Conservation (phyloP, 30 jellyfish, hydroid and myxozoan genomes). For the Chrysaora quinquecirrha region DNA sequence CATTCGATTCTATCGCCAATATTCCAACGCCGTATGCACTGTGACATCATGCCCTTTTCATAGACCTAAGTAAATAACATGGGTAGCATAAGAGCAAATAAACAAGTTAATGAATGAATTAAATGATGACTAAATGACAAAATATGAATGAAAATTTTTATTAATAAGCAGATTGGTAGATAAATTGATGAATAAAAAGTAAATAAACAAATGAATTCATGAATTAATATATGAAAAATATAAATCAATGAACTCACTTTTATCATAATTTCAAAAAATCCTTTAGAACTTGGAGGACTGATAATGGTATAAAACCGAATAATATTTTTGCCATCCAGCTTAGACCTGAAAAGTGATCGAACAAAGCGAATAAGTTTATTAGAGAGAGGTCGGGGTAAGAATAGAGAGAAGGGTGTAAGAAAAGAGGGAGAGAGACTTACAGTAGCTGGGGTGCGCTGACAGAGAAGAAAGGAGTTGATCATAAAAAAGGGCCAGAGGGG, state of each 20-base stretch:
- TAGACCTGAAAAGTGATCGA: conserved; percentile 44
- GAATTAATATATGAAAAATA: not conserved
- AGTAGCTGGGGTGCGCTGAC: no score
- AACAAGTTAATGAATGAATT: not conserved
- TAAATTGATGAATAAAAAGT: no score
- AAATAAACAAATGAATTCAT: not conserved
- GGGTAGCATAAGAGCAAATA: not conserved
- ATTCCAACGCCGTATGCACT: conserved; percentile 28
- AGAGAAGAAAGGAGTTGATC: no score
- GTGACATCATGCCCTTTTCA: conserved; percentile 67
- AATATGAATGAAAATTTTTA: no score
- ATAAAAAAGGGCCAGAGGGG: no score
- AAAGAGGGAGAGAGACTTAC: no score
- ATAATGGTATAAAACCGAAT: conserved; percentile 75
- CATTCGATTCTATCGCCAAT: conserved; percentile 77
- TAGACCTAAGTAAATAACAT: conserved; percentile 52
- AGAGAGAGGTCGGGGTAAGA: no score
- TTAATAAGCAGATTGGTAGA: no score
- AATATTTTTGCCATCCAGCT: conserved; percentile 23
- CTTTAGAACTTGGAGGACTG: conserved; percentile 6
- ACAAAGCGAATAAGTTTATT: no score
- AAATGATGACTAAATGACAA: not conserved
- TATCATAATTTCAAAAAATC: conserved; percentile 51
- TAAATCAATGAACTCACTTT: conserved; percentile 37
- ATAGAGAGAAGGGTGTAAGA: no score